Evolutionary conservation across 2,888 invertebrate species (phyloP).

Genomic region (Heliothis peltigera): DNA sequence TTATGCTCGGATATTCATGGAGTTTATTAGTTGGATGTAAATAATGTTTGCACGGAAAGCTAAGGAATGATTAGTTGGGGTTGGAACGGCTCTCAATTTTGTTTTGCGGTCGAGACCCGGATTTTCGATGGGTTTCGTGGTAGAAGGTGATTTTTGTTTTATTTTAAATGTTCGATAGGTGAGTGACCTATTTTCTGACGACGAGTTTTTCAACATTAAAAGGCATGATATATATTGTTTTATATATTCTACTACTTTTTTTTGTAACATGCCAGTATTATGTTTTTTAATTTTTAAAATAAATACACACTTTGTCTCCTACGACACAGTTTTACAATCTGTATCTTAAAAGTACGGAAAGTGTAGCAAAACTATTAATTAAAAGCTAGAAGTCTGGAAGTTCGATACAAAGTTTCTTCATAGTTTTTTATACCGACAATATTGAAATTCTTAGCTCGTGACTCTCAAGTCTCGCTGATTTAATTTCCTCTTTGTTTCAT

Average conservation of each 20-base stretch:
- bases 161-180: neutral
- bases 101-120: constrained; percentile 35
- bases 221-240: too few species aligned
- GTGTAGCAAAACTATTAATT: constrained; percentile 52
- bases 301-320: neutral
- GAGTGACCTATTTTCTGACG: neutral
- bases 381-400: constrained; percentile 41
- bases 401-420: constrained; percentile 47
- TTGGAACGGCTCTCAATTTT: constrained; percentile 39
- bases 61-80: constrained; percentile 55
- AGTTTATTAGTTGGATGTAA: constrained; percentile 61
- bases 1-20: constrained; percentile 53
- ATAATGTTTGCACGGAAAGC: constrained; percentile 54
- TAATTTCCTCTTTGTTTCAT: constrained; percentile 68
- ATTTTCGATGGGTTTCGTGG: constrained; percentile 30
- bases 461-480: constrained; percentile 58
- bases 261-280: too few species aligned
- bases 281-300: neutral
- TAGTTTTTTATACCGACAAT: constrained; percentile 59
- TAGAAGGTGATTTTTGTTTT: neutral
- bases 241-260: neutral
- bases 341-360: constrained; percentile 12
- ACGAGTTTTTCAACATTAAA: neutral
- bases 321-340: constrained; percentile 5
- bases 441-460: constrained; percentile 66